Evolutionary conservation across 2,797 vertebrate species (phyloP), one percentile per base, ranked within the genome.

Genomic region (Bryconaethiops microstoma): DNA sequence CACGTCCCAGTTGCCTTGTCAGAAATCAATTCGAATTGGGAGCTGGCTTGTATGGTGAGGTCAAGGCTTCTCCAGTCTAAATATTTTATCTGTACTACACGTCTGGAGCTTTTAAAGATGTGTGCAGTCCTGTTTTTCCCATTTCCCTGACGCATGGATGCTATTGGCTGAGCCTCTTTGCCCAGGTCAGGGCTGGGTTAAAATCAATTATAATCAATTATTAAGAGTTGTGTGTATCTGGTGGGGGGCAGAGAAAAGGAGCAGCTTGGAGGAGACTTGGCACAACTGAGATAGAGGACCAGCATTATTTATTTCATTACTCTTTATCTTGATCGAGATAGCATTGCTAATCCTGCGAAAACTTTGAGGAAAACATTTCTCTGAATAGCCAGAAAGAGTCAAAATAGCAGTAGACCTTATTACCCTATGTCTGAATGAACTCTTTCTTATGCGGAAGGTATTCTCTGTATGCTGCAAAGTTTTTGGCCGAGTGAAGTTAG

Each of bases 131-230:
- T 95, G 88, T 93, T 93, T 93, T 94, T 55, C 90, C 93, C 82
- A 5, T 94, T 91, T 92, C 88, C 78, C 92, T 88, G 91, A 92
- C 91, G 92, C 93, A 93, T 93, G 93, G 94, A 93, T 90, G 90
- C 90, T 92, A 93, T 94, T 92, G 93, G 93, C 91, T 93, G 91
- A 94, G 93, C 93, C 92, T 94, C 92, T 92, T 89, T 90, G 90
- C 92, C 93, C 91, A 93, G 95, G 94, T 96, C 94, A 96, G 91
- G 93, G 92, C 94, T 90, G 94, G 93, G 95, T 96, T 94, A 95
- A 94, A 96, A 97, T 97, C 95, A 96, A 96, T 97, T 94, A 93
- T 93, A 90, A 96, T 99, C 93, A 96, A 98, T 97, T 97, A 98
- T 98, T 98, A 94, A 97, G 90, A 87, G 89, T 89, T 88, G 87